A percentile compares a stretch with the other conserved stretches of the same genome.
phyloP scores from a whole-genome alignment of 2,797 vertebrate genomes.

The Megaceryle alcyon region DNA sequence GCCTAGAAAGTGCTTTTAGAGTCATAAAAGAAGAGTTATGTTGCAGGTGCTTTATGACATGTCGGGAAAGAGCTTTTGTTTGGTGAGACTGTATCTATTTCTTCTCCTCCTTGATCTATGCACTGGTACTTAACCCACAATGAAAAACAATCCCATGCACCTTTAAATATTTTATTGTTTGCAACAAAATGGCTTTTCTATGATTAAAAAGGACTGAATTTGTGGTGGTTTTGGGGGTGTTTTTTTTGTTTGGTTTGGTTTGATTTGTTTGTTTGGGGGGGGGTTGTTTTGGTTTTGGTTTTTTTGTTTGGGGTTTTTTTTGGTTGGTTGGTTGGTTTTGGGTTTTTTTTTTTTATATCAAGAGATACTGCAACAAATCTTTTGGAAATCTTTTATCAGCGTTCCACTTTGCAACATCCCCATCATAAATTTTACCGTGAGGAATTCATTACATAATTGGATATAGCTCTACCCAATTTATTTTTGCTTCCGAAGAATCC shows the following conservation, averaged over 20 bases:
- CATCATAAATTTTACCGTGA: neutral
- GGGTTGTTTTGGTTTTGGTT: neutral
- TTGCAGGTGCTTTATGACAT: neutral
- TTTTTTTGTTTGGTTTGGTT: no score
- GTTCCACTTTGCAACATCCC: constrained; percentile 11
- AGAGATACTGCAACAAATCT: constrained; percentile 14
- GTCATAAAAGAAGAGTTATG: neutral
- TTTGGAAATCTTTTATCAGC: constrained; percentile 29
- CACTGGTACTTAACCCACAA: neutral
- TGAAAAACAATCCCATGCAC: neutral
- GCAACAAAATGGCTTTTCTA: constrained; percentile 31
- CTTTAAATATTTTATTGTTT: constrained; percentile 31
- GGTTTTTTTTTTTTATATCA: neutral
- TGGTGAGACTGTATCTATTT: neutral
- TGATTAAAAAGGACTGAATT: constrained; percentile 22
- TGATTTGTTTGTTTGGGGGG: no score
- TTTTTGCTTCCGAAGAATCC: constrained; percentile 54
- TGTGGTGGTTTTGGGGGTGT: neutral
- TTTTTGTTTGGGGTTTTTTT: no score
- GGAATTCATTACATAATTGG: constrained; percentile 65
- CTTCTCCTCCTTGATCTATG: neutral
- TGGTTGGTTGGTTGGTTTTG: no score
- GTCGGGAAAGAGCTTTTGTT: neutral
- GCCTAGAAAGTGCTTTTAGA: constrained; percentile 12
- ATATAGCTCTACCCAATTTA: constrained; percentile 57